phyloP scores from a whole-genome alignment of 2,888 invertebrate species.

The Notodonta dromedarius region DNA sequence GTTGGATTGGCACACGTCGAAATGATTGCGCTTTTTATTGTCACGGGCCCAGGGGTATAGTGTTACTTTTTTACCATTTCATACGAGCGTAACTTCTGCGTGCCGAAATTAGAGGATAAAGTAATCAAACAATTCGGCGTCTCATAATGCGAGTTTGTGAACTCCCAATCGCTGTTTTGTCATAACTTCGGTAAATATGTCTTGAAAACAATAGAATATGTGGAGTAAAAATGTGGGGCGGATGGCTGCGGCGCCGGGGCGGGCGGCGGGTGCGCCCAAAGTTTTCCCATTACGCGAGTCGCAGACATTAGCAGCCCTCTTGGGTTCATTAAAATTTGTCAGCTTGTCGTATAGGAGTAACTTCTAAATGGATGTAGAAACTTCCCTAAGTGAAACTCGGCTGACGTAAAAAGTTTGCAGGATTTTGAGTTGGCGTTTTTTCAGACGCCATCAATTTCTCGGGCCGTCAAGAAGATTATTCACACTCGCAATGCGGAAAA shows the following conservation, averaged over 20 bases:
- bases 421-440: slow-evolving; percentile 74
- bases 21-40: slow-evolving; percentile 78
- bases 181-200: slow-evolving; percentile 61
- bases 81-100: slow-evolving; percentile 21
- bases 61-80: slow-evolving; percentile 47
- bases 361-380: slow-evolving; percentile 82
- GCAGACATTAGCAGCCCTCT: slow-evolving; percentile 81
- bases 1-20: slow-evolving; percentile 75
- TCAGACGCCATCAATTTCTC: slow-evolving; percentile 81
- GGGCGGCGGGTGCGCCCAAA: slow-evolving; percentile 51
- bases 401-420: slow-evolving; percentile 80
- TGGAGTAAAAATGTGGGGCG: slow-evolving; percentile 55
- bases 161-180: slow-evolving; percentile 48
- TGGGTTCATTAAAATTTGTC: slow-evolving; percentile 84
- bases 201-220: slow-evolving; percentile 59
- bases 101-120: slow-evolving; percentile 35
- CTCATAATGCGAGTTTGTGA: slow-evolving; percentile 52
- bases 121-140: slow-evolving; percentile 51
- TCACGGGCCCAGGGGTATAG: slow-evolving; percentile 61
- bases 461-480: slow-evolving; percentile 83
- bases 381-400: slow-evolving; percentile 82
- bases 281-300: slow-evolving; percentile 80
- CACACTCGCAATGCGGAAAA: slow-evolving; percentile 82
- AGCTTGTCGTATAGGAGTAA: slow-evolving; percentile 79
- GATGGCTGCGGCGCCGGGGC: slow-evolving; percentile 22